phyloP scores from a whole-genome alignment of 1,140 invertebrate genomes.

The Protaetia brevitarsis region DNA sequence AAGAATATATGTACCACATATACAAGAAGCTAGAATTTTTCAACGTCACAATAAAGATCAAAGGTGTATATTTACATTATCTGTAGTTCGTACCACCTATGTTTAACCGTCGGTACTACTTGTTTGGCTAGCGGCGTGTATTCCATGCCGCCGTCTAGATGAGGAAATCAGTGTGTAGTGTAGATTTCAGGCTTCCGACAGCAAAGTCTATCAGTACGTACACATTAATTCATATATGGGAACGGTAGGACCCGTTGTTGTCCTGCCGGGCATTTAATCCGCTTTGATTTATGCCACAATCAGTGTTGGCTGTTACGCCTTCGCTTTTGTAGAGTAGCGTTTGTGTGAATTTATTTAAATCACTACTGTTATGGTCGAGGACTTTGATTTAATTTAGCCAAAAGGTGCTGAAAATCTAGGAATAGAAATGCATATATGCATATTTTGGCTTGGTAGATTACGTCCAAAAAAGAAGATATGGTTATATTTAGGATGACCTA shows the following conservation, averaged over 20 bases:
- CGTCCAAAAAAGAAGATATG: no score
- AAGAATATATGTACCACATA: no score
- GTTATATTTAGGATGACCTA: no score
- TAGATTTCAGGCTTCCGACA: constrained; percentile 2
- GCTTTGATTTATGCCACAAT: constrained; percentile 11
- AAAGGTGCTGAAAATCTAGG: no score
- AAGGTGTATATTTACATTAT: constrained; percentile 16
- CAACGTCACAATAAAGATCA: background rate
- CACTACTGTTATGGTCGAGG: no score
- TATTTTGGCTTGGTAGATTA: no score
- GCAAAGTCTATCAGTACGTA: background rate
- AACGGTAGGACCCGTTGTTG: background rate
- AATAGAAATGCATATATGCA: no score
- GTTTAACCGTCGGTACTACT: background rate
- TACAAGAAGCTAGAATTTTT: constrained; percentile 1
- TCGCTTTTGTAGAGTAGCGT: background rate
- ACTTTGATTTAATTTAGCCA: no score
- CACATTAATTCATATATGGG: background rate
- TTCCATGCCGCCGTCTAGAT: background rate
- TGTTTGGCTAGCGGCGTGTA: background rate
- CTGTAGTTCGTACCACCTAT: background rate
- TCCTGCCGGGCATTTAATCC: constrained; percentile 1
- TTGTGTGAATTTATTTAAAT: background rate
- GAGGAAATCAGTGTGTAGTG: background rate
- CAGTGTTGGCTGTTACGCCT: constrained; percentile 4